These are phyloP conservation scores for Probaryconus sp. DNA, from an alignment of 1,140 invertebrate genomes.

Conservation along the genomic window DNA sequence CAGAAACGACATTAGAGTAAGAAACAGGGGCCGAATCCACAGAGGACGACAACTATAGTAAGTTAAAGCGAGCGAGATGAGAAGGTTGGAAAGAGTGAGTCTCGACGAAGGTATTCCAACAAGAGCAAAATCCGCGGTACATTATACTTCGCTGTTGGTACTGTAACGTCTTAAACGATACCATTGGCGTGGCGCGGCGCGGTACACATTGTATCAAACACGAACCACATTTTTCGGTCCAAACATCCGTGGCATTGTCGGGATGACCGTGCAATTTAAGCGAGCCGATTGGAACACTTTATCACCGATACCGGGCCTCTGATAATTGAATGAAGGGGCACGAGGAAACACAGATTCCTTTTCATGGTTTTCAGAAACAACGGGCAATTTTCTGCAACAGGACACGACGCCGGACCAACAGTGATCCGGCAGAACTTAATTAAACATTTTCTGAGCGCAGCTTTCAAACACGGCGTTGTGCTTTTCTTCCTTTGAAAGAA, in stretches of 20 bases:
- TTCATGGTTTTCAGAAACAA: slow-evolving; percentile 31
- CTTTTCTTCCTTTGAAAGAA: slow-evolving; percentile 40
- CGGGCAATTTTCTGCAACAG: slow-evolving; percentile 13
- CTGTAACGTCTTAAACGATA: slow-evolving; percentile 66
- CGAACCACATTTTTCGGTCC: slow-evolving; percentile 38
- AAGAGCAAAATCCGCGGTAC: slow-evolving; percentile 65
- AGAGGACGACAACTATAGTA: slow-evolving; percentile 32
- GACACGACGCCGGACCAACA: slow-evolving; percentile 10
- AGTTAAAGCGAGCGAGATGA: slow-evolving; percentile 44
- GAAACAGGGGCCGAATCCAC: slow-evolving; percentile 21
- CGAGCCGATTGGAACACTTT: neutral
- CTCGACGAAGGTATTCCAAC: slow-evolving; percentile 66
- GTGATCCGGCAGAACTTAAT: slow-evolving; percentile 18
- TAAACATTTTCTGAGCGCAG: slow-evolving; percentile 50
- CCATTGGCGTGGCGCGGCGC: slow-evolving; percentile 56
- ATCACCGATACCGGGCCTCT: neutral
- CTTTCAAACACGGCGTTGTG: slow-evolving; percentile 44
- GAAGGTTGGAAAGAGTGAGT: slow-evolving; percentile 60
- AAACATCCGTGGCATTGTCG: slow-evolving; percentile 27
- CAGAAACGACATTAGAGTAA: slow-evolving; percentile 8
- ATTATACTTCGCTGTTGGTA: slow-evolving; percentile 66
- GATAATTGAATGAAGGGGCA: slow-evolving; percentile 27
- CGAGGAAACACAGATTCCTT: too few relatives aligned
- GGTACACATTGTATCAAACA: slow-evolving; percentile 48
- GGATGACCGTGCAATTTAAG: slow-evolving; percentile 34